Base-by-base conservation (phyloP, 2,113 vertebrate species). In the Hydrochoerus hydrochaeris region DNA sequence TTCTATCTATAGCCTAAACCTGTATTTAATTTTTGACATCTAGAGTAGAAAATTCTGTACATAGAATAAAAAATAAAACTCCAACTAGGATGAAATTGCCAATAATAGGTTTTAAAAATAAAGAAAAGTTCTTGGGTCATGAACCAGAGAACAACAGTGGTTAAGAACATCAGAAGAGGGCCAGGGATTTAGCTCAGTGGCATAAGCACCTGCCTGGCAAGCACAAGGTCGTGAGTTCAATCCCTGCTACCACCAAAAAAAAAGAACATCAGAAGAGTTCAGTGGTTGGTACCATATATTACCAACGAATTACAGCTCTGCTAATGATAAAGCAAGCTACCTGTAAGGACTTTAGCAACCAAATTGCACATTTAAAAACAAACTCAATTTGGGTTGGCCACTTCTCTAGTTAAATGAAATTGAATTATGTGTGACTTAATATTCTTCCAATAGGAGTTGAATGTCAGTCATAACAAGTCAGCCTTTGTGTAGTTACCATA, bases 11-110 rank as follows among this genome's bases (percentile, higher is more conserved):
- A 90, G 71, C 75, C 35, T 84, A 90, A 93, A 85, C 28, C 49
- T 71, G 0, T 95, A 78, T 89, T 96, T 90, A 93, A 88, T 32
- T 95, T 91, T 82, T 94, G 4, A 88, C 83, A 19, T 67, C 44
- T 75, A 90, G 28, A 85, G 5, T 65, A 8, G 24, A 63, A 93
- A 92, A 60, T 75, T 87, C 30, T 90, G 35, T 84, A 88, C 16
- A 89, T 9, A n/a, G 44, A 69, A 44, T 54, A 77, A 85, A 93
- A 28, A 95, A 44, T 60, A 75, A 94, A 91, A 75, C 80, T 60
- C 35, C 41, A 90, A 44, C 63, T 90, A 92, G 52, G 89, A 77
- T 85, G 38, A 85, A 89, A 85, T 7, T 81, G 41, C 71, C 24
- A 54, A 22, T 91, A 87, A 81, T 80, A 83, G 38, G 75, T 67